A percentile compares a stretch with the other conserved stretches of the same genome.
Conservation (phyloP, 2,797 vertebrate species). For the Babyrousa celebensis region DNA sequence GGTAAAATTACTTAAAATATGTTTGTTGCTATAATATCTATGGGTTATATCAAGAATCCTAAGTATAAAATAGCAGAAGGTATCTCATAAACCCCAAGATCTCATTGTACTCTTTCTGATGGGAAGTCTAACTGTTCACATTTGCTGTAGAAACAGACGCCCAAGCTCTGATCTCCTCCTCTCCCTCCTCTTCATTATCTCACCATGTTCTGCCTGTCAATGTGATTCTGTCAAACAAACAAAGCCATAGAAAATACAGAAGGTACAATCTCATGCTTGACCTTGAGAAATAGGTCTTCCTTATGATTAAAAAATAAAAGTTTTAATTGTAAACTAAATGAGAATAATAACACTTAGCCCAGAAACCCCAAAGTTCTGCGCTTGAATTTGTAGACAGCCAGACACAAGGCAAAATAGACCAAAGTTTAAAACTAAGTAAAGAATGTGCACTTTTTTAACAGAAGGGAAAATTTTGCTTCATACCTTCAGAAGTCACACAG, state of each 20-base stretch:
- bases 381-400: neutral
- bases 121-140: neutral
- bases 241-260: neutral
- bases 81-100: neutral
- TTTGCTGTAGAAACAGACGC: neutral
- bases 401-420: neutral
- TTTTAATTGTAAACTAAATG: slow-evolving; percentile 25
- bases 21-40: neutral
- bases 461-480: neutral
- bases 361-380: neutral
- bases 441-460: neutral
- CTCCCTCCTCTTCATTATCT: neutral
- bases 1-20: neutral
- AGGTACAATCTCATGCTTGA: neutral
- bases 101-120: neutral
- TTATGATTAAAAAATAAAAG: neutral
- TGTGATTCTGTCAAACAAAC: slow-evolving; percentile 38
- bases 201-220: slow-evolving; percentile 28
- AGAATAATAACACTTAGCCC: neutral
- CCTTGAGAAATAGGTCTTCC: neutral
- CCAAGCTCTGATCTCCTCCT: neutral
- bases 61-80: neutral
- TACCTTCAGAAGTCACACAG: neutral
- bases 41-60: neutral
- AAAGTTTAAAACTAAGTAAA: neutral